phyloP scores from a whole-genome alignment of 2,113 vertebrate species.

The Penelope pileata region DNA sequence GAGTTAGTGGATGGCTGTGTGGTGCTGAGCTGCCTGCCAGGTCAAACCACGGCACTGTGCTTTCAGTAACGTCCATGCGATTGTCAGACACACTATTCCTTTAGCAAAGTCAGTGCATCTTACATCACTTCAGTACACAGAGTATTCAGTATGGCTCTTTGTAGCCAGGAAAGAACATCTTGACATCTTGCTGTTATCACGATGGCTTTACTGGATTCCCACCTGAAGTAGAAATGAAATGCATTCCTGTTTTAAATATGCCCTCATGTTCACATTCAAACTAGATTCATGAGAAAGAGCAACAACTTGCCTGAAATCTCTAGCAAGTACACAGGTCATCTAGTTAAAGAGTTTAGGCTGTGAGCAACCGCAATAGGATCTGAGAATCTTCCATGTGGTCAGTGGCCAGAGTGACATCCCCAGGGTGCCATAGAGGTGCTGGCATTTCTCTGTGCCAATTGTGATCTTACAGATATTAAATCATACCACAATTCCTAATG shows the following conservation, averaged over 20 bases:
- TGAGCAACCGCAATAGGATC: not conserved
- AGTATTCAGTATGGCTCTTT: not conserved
- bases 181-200: not conserved
- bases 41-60: not conserved
- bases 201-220: not conserved
- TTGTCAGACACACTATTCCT: not conserved
- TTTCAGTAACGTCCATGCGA: not conserved
- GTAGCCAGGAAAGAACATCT: not conserved
- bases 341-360: not conserved
- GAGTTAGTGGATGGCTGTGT: not conserved
- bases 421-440: rapidly evolving
- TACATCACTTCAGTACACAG: not conserved
- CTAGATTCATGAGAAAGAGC: not conserved
- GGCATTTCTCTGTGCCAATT: not conserved
- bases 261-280: not conserved
- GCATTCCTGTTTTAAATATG: not conserved
- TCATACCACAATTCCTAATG: not conserved
- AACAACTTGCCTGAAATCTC: not conserved
- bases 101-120: not conserved
- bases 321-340: not conserved
- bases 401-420: not conserved
- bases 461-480: not conserved
- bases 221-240: not conserved
- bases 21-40: not conserved
- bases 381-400: not conserved